Conservation (phyloP, 2,888 invertebrate genomes). For the Campoletis raptor region DNA sequence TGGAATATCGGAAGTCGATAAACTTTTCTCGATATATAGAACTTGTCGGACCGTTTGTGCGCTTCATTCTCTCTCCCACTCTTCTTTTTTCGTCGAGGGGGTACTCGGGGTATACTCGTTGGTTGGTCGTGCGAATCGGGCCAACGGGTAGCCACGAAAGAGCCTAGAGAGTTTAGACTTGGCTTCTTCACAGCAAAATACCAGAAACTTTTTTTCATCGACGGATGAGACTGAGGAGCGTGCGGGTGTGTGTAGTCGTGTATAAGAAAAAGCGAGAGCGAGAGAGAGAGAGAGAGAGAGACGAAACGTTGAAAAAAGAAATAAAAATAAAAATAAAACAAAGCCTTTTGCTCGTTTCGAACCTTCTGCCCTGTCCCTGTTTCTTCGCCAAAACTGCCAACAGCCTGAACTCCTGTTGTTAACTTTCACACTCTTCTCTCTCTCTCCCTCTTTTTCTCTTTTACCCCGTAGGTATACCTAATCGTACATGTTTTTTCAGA, state of each 20-base stretch:
- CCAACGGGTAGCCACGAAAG: conserved; percentile 64
- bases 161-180: conserved; percentile 63
- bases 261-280: conserved; percentile 36
- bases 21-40: conserved; percentile 64
- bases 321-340: conserved; percentile 17
- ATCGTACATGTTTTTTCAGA: conserved; percentile 18
- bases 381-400: conserved; percentile 63
- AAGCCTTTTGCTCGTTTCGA: conserved; percentile 26
- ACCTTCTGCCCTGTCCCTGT: conserved; percentile 54
- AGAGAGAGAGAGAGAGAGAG: conserved; percentile 33
- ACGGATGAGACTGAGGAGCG: neutral
- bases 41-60: conserved; percentile 51
- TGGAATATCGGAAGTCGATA: conserved; percentile 67
- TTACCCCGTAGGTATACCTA: neutral
- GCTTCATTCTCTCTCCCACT: conserved; percentile 34
- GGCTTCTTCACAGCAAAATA: conserved; percentile 67
- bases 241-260: neutral
- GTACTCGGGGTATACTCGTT: conserved; percentile 52
- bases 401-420: conserved; percentile 57
- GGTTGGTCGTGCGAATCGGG: conserved; percentile 66
- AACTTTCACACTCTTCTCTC: conserved; percentile 45
- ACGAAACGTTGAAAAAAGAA: neutral
- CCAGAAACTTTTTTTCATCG: conserved; percentile 57
- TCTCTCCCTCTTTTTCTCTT: too few relatives aligned
- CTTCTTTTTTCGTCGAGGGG: neutral